These are phyloP conservation scores for Mystacornis crossleyi DNA, from an alignment of 2,113 vertebrate genomes.

Conservation along the genomic window DNA sequence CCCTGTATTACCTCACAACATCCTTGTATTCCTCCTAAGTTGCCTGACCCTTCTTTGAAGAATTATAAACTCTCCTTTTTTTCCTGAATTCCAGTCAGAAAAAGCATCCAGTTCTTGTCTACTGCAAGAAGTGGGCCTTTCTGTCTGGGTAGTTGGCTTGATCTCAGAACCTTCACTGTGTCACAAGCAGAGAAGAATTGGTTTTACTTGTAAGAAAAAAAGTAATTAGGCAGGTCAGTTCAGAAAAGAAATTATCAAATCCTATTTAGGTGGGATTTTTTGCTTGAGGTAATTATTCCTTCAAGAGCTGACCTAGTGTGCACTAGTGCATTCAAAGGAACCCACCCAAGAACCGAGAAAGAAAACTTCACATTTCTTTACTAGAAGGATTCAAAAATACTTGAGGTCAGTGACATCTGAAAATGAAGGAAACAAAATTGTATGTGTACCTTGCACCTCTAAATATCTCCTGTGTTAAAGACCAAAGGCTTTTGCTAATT, in stretches of 20 bases:
- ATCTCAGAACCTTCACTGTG: background rate
- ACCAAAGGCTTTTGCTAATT: background rate
- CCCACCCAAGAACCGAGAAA: fast-evolving
- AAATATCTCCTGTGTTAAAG: background rate
- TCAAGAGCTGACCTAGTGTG: background rate
- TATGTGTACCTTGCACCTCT: background rate
- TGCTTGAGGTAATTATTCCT: background rate
- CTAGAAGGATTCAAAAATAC: background rate
- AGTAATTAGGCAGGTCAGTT: background rate
- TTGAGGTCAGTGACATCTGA: background rate
- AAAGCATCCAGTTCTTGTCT: background rate
- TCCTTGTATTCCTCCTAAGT: background rate
- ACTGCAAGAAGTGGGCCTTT: background rate
- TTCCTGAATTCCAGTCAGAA: background rate
- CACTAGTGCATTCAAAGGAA: background rate
- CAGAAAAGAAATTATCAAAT: background rate
- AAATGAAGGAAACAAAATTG: background rate
- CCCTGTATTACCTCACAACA: background rate
- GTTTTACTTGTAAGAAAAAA: background rate
- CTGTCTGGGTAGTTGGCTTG: background rate
- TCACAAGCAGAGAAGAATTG: background rate
- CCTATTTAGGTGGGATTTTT: background rate
- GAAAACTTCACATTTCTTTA: background rate
- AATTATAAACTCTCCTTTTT: background rate
- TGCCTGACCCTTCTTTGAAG: background rate